phyloP scores from a whole-genome alignment of 2,888 invertebrate genomes.

The Ethmia dodecea region DNA sequence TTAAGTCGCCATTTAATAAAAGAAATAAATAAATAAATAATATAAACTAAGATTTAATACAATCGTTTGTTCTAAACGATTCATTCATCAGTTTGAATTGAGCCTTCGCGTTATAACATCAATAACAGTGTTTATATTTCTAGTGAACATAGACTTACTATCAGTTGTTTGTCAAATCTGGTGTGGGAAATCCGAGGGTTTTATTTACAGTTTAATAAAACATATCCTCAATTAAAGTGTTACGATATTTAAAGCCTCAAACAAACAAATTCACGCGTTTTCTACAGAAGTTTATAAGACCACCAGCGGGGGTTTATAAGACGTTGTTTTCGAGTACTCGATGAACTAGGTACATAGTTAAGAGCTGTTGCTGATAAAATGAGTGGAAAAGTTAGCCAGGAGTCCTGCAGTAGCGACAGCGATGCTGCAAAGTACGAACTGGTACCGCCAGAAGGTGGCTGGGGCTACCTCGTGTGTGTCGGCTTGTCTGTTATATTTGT shows the following conservation, averaged over 20 bases:
- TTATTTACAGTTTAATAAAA: constrained; percentile 38
- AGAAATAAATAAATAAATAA: too few species aligned
- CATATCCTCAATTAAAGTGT: constrained; percentile 50
- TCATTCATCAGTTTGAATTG: too few species aligned
- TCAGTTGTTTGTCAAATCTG: constrained; percentile 45
- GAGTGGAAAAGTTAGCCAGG: constrained; percentile 40
- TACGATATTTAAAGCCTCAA: constrained; percentile 42
- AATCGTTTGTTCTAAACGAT: too few species aligned
- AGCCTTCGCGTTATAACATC: too few species aligned
- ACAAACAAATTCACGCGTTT: constrained; percentile 43
- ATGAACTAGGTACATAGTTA: neutral
- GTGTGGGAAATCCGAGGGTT: constrained; percentile 60
- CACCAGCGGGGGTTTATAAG: constrained; percentile 31
- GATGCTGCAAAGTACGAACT: constrained; percentile 54
- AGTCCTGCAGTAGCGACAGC: constrained; percentile 34
- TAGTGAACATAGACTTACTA: constrained; percentile 15
- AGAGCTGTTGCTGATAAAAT: constrained; percentile 21
- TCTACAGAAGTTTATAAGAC: constrained; percentile 40
- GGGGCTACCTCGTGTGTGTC: constrained; percentile 83
- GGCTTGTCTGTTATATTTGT: constrained; percentile 82
- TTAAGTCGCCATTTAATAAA: too few species aligned
- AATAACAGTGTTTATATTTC: constrained; percentile 3
- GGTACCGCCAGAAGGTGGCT: constrained; percentile 83
- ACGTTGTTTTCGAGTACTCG: constrained; percentile 3
- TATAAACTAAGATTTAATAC: too few species aligned